Base-by-base conservation (phyloP, 2,888 invertebrate species). In the Polydrusus pterygomalis region DNA sequence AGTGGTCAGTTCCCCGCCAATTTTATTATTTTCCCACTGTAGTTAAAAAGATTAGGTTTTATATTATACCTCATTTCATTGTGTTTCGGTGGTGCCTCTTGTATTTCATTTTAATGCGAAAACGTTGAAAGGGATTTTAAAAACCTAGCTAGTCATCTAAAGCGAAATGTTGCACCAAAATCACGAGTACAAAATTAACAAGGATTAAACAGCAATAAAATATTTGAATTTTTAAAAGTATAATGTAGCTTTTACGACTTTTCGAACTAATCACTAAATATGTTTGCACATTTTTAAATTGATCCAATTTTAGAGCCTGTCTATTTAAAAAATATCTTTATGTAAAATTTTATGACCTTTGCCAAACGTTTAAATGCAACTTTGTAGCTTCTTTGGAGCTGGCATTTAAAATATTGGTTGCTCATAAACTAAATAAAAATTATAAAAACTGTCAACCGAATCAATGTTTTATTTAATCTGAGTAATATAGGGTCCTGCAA, bases 91-190 rank as follows among this genome's bases (percentile, higher is more conserved):
- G 34, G 45, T 65, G 58, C 47, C 49, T 49, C 58, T 72, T 65
- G 56, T 72, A 72, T 51, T 72, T 72, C 65, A 58, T 67, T 67
- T 68, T 73, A 62, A 73, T 72, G 72, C 58, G 65, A 72, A 65
- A 49, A 17, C 47, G 20, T 25, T 71, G 60, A 68, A 65, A 51
- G 47, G 70, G 13, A 60, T 34, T 47, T 47, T 65, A 51, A 65
- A 45, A 64, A 47, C 30, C 49, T 25, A 25, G 64, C 40, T 51
- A 54, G 67, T 54, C 54, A 69, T 69, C 69, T 54, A 69, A 69
- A 43, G 20, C 54, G 54, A 56, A 68, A 43, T 49, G 65, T 58
- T 20, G 67, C 40, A 40, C 58, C 40, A 49, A 67, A 67, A 73
- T 73, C 67, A 68, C 73, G 67, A 68, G 67, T 62, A 38, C 30